Evolutionary conservation across 2,888 invertebrate genomes (phyloP), one percentile per base, ranked within the genome.

Genomic region (Drosophila helvetica): DNA sequence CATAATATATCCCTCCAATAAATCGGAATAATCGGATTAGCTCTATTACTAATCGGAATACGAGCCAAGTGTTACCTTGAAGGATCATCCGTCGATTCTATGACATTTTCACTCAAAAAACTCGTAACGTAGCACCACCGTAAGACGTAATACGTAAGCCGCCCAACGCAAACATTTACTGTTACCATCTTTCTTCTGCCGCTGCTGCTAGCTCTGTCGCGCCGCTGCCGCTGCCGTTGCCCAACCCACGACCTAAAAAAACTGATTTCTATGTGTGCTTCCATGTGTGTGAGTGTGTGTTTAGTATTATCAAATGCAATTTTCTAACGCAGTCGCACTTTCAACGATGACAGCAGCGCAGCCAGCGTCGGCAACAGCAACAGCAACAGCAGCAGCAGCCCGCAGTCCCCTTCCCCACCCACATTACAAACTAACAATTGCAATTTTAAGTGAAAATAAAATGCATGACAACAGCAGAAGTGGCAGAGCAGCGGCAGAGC

Each of bases 261-360:
- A 73, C 71, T 46, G 56, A 72, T 71, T 71, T 72, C 67, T 54
- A 58, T 62, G 50, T 52, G 52, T 65, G 54, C 66, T 69, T 58
- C 55, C 64, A 70, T 54, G 60, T 53, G 22, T 54, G 68, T 46
- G 66, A 57, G 68, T 64, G 58, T 63, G 69, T 50, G 69, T 52
- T 65, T 57, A 73, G 73, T 86, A 80, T 88, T 80, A 77, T 78
- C 75, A 86, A 82, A 86, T 86, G 89, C 88, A 90, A 85, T 89
- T 89, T 90, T 90, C 90, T 91, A 90, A 90, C 90, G 90, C 90
- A 90, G 91, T 80, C 90, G 90, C 90, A 90, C 84, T 84, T 85
- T 83, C 81, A 69, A 74, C 88, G 71, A 70, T 81, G 85, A 84
- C 83, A 78, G 77, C 79, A 73, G 62, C 77, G 69, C 60, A 70